Conservation (phyloP, 2,797 vertebrate genomes). For the Rhadinocentrus ornatus region DNA sequence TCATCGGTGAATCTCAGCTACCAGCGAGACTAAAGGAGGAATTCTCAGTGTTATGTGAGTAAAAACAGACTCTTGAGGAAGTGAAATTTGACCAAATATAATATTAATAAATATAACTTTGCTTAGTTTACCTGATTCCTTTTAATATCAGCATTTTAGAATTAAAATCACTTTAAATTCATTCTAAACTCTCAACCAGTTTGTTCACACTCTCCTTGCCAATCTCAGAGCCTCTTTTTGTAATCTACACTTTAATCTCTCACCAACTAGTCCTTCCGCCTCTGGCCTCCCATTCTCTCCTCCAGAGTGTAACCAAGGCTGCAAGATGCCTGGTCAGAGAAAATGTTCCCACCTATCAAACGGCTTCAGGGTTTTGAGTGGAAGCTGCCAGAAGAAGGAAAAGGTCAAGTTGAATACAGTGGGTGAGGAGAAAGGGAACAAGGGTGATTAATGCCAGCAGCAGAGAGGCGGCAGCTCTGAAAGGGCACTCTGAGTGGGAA, state of each 20-base stretch:
- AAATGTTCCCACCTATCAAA: slow-evolving; percentile 78
- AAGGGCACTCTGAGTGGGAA: slow-evolving; percentile 52
- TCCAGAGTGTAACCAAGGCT: slow-evolving; percentile 68
- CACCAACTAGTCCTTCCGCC: background rate
- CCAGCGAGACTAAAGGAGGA: background rate
- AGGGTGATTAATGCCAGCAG: slow-evolving; percentile 66
- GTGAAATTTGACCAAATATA: background rate
- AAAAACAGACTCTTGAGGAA: background rate
- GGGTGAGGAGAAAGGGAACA: slow-evolving; percentile 55
- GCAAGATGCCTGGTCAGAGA: slow-evolving; percentile 68
- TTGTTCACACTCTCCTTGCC: slow-evolving; percentile 16
- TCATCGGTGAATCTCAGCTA: slow-evolving; percentile 1
- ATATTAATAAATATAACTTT: background rate
- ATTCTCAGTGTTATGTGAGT: slow-evolving; percentile 11
- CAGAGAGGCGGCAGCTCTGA: slow-evolving; percentile 43
- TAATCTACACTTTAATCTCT: slow-evolving; percentile 28
- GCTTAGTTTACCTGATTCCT: background rate
- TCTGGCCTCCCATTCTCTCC: slow-evolving; percentile 32
- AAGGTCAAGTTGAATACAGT: slow-evolving; percentile 76
- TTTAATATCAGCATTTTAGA: slow-evolving; percentile 1
- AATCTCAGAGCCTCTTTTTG: slow-evolving; percentile 36
- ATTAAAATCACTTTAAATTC: slow-evolving; percentile 7
- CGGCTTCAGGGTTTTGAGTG: slow-evolving; percentile 69
- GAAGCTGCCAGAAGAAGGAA: slow-evolving; percentile 68
- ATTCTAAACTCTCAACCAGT: background rate